Evolutionary conservation across 2,113 vertebrate genomes (phyloP).

Genomic region (Garra rufa): DNA sequence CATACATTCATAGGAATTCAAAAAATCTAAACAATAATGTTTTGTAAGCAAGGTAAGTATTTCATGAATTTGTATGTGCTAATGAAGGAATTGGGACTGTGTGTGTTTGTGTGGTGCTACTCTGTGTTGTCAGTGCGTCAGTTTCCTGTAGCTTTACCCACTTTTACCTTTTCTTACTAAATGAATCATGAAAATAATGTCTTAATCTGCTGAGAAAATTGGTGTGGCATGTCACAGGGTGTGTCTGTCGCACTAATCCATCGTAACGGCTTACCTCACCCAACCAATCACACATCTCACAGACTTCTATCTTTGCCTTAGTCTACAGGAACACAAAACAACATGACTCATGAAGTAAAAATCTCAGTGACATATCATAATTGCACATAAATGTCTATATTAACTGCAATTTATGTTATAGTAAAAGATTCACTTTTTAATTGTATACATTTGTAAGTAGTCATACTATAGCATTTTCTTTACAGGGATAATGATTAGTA

Average conservation of each 20-base stretch:
- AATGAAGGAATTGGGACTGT: background rate
- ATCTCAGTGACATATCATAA: background rate
- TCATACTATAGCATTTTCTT: background rate
- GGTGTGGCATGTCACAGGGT: background rate
- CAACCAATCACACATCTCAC: background rate
- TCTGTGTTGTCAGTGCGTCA: background rate
- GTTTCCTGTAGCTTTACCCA: background rate
- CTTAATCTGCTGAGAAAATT: background rate
- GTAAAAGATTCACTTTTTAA: background rate
- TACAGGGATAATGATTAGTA: no score
- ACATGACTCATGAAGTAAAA: background rate
- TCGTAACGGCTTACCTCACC: background rate
- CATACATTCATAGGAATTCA: background rate
- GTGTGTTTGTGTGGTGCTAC: background rate
- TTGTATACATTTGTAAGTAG: background rate
- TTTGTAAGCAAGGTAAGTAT: background rate
- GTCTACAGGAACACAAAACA: background rate
- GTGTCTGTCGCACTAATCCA: conserved; percentile 7
- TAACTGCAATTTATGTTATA: background rate
- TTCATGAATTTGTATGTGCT: background rate
- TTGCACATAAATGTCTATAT: background rate
- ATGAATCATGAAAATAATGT: background rate
- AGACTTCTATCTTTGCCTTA: background rate
- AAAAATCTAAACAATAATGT: background rate
- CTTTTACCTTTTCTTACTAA: background rate